Evolutionary conservation across 1,140 invertebrate species (phyloP).

Genomic region (Triops longicaudatus): DNA sequence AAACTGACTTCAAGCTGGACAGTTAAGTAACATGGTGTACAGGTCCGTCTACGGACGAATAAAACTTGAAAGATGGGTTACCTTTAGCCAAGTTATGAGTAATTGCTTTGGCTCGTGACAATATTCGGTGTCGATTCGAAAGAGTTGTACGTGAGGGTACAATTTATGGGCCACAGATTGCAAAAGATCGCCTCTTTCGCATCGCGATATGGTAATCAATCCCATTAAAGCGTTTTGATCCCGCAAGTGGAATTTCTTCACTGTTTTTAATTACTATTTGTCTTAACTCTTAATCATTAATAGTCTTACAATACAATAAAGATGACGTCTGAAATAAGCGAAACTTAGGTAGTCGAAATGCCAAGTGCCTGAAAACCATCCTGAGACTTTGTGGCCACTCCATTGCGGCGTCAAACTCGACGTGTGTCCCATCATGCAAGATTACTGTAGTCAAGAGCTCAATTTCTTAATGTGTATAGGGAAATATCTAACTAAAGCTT

Average conservation of each 20-base stretch:
- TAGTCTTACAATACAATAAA: background rate
- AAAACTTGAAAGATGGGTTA: no score
- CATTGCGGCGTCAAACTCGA: background rate
- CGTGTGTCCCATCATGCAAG: background rate
- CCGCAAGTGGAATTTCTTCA: background rate
- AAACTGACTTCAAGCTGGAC: no score
- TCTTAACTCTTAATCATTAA: background rate
- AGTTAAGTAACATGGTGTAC: no score
- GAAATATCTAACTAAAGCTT: background rate
- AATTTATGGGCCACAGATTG: background rate
- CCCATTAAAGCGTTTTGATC: background rate
- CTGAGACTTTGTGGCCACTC: background rate
- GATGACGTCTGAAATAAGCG: background rate
- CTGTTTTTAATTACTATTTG: background rate
- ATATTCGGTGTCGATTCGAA: no score
- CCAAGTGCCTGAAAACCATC: background rate
- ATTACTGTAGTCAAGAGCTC: background rate
- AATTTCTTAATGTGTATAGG: background rate
- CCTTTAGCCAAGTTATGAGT: no score
- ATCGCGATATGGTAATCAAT: background rate
- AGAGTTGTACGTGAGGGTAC: background rate
- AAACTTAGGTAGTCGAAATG: background rate
- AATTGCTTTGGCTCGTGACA: no score
- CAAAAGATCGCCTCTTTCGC: background rate
- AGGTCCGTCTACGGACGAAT: no score